Evolutionary conservation across 1,140 invertebrate species (phyloP).

Genomic region (Mactra quadrangularis): DNA sequence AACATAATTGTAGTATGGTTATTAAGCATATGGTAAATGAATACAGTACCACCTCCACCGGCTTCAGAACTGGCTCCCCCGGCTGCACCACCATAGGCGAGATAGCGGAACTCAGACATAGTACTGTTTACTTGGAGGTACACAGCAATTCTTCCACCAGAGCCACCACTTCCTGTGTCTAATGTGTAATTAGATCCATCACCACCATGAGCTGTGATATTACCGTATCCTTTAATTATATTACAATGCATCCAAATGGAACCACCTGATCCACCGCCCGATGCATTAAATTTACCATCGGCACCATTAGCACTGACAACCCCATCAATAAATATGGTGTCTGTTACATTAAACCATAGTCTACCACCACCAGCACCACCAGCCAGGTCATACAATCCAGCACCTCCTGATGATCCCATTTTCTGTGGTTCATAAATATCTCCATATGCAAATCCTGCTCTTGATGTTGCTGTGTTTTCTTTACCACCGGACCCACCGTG

Average conservation of each 20-base stretch:
- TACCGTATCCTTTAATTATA: conserved; percentile 74
- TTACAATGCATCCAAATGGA: conserved; percentile 78
- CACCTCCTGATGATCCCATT: conserved; percentile 73
- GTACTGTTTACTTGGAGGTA: conserved; percentile 75
- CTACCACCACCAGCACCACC: conserved; percentile 74
- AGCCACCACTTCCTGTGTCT: conserved; percentile 73
- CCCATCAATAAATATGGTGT: conserved; percentile 75
- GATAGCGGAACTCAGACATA: conserved; percentile 72
- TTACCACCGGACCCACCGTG: conserved; percentile 74
- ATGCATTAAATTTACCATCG: conserved; percentile 56
- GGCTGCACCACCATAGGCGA: conserved; percentile 70
- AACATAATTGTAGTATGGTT: conserved; percentile 75
- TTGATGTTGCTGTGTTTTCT: conserved; percentile 30
- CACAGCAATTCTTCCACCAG: conserved; percentile 74
- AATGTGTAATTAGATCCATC: conserved; percentile 59
- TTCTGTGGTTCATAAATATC: conserved; percentile 75
- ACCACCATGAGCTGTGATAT: conserved; percentile 75
- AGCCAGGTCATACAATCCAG: conserved; percentile 45
- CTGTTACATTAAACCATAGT: conserved; percentile 78
- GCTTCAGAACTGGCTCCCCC: conserved; percentile 69
- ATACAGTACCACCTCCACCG: conserved; percentile 76
- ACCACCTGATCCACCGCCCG: conserved; percentile 76
- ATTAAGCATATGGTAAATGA: conserved; percentile 75
- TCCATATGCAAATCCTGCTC: conserved; percentile 73
- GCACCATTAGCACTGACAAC: conserved; percentile 75